phyloP scores from a whole-genome alignment of 2,797 vertebrate species.

The Enteromius radiatus region DNA sequence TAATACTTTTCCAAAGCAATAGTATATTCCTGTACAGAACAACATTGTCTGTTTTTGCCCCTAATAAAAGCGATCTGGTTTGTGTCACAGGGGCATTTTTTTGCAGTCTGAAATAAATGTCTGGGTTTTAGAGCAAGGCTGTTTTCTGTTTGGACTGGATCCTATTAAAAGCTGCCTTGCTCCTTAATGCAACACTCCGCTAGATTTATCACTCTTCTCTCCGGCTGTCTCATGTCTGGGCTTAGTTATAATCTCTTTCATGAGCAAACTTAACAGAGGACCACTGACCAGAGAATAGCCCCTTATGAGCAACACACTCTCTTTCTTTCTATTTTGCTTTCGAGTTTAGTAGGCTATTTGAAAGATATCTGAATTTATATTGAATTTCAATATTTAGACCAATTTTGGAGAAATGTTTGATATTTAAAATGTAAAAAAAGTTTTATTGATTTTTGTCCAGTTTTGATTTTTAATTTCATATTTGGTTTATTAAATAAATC shows the following conservation, averaged over 20 bases:
- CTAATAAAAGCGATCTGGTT: slow-evolving; percentile 86
- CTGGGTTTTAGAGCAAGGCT: slow-evolving; percentile 76
- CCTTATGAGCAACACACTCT: slow-evolving; percentile 43
- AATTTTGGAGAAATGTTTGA: neutral
- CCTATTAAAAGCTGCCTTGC: slow-evolving; percentile 79
- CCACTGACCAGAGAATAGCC: slow-evolving; percentile 62
- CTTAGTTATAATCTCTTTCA: slow-evolving; percentile 74
- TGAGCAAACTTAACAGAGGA: slow-evolving; percentile 65
- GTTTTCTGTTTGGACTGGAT: slow-evolving; percentile 82
- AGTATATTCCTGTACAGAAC: slow-evolving; percentile 82
- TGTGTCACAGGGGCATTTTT: slow-evolving; percentile 84
- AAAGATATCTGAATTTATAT: neutral
- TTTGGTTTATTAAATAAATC: neutral
- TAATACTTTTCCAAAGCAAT: slow-evolving; percentile 74
- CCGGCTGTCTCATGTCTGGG: slow-evolving; percentile 78
- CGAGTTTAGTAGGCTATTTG: neutral
- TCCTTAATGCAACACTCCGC: slow-evolving; percentile 75
- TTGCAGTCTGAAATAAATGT: slow-evolving; percentile 78
- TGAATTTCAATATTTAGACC: neutral
- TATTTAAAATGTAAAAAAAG: neutral
- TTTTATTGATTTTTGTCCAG: neutral
- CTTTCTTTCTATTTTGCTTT: neutral
- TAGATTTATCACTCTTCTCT: slow-evolving; percentile 78
- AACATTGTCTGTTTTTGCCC: slow-evolving; percentile 79
- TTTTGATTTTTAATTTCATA: neutral